Conservation (phyloP, 1,140 invertebrate species). For the Oppia nitens region DNA sequence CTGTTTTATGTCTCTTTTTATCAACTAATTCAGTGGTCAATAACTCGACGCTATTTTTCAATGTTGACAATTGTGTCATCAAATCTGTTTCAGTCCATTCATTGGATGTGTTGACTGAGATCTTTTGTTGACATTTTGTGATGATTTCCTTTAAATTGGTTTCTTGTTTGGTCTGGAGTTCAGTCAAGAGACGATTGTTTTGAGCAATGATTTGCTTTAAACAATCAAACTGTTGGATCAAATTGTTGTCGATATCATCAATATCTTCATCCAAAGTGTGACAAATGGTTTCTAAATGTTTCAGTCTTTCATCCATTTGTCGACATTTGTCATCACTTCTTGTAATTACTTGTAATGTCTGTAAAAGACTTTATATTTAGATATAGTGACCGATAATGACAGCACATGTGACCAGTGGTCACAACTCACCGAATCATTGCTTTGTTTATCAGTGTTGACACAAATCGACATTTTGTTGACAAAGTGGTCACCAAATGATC, state of each 20-base stretch:
- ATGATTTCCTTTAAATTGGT: background rate
- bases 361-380: no score
- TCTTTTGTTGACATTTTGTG: background rate
- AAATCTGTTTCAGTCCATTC: background rate
- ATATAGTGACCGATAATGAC: no score
- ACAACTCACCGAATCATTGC: background rate
- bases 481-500: background rate
- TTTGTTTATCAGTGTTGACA: background rate
- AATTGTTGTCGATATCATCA: background rate
- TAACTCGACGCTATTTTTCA: background rate
- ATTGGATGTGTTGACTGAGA: background rate
- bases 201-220: background rate
- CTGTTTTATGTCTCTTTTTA: background rate
- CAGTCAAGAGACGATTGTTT: background rate
- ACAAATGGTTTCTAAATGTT: background rate
- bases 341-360: no score
- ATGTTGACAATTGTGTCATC: background rate
- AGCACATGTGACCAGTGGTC: no score
- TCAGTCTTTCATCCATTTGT: background rate
- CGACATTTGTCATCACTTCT: no score
- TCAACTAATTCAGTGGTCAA: background rate
- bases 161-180: background rate
- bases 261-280: background rate
- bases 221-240: background rate
- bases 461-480: background rate